Percentiles rank a stretch among this genome's conserved stretches.
phyloP scores from a whole-genome alignment of 37 sponge, comb jelly and placozoan species.

The Geodia barretti region DNA sequence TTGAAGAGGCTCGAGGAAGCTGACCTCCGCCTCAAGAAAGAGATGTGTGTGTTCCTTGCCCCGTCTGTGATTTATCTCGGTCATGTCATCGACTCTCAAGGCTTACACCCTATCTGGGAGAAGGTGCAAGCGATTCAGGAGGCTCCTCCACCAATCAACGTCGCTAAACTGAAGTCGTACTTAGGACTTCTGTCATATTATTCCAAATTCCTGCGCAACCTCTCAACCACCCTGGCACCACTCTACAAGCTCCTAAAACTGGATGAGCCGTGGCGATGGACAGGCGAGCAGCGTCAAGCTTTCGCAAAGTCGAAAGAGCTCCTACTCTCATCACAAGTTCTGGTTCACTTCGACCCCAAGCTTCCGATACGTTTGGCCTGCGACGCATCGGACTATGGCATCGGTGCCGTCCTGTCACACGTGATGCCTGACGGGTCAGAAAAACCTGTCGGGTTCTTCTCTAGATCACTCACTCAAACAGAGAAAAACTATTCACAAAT shows the following conservation, averaged over 20 bases:
- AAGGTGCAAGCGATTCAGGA: slow-evolving; percentile 29
- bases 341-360: slow-evolving; percentile 44
- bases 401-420: slow-evolving; percentile 37
- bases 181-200: slow-evolving; percentile 26
- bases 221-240: slow-evolving; percentile 21
- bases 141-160: slow-evolving; percentile 30
- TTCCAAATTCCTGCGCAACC: slow-evolving; percentile 22
- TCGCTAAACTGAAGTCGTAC: slow-evolving; percentile 21
- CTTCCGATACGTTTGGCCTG: slow-evolving; percentile 8
- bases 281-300: slow-evolving; percentile 2
- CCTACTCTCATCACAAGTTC: slow-evolving; percentile 36
- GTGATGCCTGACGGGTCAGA: slow-evolving; percentile 20
- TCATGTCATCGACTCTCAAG: slow-evolving; percentile 24
- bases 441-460: slow-evolving; percentile 31
- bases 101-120: slow-evolving; percentile 22
- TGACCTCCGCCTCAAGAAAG: slow-evolving; percentile 6
- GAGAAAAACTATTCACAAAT: slow-evolving; percentile 33
- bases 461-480: slow-evolving; percentile 22
- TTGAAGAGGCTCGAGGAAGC: slow-evolving; percentile 10
- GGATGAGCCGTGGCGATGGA: slow-evolving; percentile 45
- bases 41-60: slow-evolving; percentile 14
- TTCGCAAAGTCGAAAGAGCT: slow-evolving; percentile 42
- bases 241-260: slow-evolving; percentile 9
- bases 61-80: slow-evolving; percentile 7
- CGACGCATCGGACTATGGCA: slow-evolving; percentile 30